phyloP scores from a whole-genome alignment of 1,140 invertebrate genomes.

The Micrasema minimum region DNA sequence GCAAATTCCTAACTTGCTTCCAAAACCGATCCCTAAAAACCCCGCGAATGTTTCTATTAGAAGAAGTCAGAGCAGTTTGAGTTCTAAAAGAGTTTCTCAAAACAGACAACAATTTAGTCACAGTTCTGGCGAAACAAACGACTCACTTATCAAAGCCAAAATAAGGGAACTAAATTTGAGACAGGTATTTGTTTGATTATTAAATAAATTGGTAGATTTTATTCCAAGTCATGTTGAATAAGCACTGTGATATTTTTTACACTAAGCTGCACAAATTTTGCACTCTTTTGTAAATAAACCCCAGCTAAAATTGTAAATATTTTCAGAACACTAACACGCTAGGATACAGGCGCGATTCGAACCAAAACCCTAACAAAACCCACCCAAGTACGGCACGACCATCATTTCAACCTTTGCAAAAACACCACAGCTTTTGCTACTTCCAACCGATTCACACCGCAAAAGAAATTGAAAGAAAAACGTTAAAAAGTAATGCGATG shows the following conservation, averaged over 20 bases:
- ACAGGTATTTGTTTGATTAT: slow-evolving; percentile 46
- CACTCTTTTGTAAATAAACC: slow-evolving; percentile 3
- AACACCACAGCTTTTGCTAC: slow-evolving; percentile 75
- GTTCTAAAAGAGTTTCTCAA: slow-evolving; percentile 43
- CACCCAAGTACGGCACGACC: slow-evolving; percentile 63
- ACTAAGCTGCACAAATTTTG: slow-evolving; percentile 12
- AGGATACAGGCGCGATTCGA: slow-evolving; percentile 60
- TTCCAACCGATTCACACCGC: slow-evolving; percentile 66
- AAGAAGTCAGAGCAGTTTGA: slow-evolving; percentile 50
- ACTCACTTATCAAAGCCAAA: slow-evolving; percentile 48
- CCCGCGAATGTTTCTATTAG: slow-evolving; percentile 38
- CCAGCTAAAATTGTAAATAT: slow-evolving; percentile 33
- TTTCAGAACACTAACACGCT: slow-evolving; percentile 67
- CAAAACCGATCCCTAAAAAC: slow-evolving; percentile 49
- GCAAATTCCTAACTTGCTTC: slow-evolving; percentile 49
- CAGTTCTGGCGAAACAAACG: slow-evolving; percentile 22
- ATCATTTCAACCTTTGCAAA: slow-evolving; percentile 72
- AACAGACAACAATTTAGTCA: slow-evolving; percentile 35
- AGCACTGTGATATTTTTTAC: slow-evolving; percentile 14
- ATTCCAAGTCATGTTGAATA: neutral
- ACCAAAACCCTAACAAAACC: slow-evolving; percentile 62
- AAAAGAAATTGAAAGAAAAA: slow-evolving; percentile 57
- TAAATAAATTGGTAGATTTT: slow-evolving; percentile 5
- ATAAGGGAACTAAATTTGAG: slow-evolving; percentile 50
- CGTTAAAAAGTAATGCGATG: slow-evolving; percentile 57